These are phyloP conservation scores for Manis javanica DNA, from an alignment of 2,797 vertebrate genomes.

Conservation along the genomic window DNA sequence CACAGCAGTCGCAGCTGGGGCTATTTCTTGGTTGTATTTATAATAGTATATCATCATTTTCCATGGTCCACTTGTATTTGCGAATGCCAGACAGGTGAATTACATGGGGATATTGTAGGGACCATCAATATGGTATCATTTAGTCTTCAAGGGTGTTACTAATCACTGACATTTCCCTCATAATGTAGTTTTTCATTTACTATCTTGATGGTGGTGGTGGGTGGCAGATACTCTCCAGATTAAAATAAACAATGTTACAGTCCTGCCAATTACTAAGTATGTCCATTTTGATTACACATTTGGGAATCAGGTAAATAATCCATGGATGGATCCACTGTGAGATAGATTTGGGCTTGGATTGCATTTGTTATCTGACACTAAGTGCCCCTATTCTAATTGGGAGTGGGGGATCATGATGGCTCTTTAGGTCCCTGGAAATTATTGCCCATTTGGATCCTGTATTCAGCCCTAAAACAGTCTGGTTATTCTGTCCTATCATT, in stretches of 20 bases:
- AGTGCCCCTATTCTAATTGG: neutral
- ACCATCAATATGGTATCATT: neutral
- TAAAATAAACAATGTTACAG: neutral
- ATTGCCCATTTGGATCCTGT: neutral
- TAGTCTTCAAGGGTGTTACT: neutral
- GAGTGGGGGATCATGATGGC: neutral
- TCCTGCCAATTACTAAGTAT: neutral
- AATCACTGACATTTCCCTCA: neutral
- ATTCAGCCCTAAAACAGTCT: neutral
- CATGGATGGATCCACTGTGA: neutral
- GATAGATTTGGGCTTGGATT: neutral
- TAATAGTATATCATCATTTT: neutral
- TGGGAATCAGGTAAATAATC: neutral
- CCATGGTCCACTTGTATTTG: neutral
- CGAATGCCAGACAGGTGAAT: neutral
- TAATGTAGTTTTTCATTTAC: neutral
- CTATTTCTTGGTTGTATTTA: neutral
- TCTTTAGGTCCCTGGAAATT: neutral
- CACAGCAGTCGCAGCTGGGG: neutral
- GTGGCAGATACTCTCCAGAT: neutral
- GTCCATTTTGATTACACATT: neutral
- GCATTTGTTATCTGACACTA: neutral
- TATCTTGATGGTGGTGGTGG: neutral
- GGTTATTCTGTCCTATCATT: neutral
- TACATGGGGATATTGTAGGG: neutral